These are phyloP conservation scores for Acromyrmex heyeri DNA, from an alignment of 1,140 invertebrate genomes.

Conservation along the genomic window DNA sequence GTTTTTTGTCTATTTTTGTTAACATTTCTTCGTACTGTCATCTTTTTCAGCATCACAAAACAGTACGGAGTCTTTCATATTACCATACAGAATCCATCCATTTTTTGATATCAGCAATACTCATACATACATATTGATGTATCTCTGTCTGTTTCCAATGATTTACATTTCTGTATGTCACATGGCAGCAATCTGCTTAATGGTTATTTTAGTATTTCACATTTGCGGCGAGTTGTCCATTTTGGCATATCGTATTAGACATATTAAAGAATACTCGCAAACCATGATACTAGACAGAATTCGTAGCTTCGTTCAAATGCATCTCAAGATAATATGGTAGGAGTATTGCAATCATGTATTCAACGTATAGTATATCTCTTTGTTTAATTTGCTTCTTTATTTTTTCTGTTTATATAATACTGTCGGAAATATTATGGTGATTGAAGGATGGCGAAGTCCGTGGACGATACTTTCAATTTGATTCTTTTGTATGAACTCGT, in stretches of 20 bases:
- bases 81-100: constrained; percentile 21
- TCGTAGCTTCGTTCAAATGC: constrained; percentile 45
- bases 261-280: constrained; percentile 1
- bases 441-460: constrained; percentile 71
- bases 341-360: neutral
- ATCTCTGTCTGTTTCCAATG: constrained; percentile 31
- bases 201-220: constrained; percentile 42
- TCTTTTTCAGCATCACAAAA: constrained; percentile 7
- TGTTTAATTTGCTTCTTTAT: neutral
- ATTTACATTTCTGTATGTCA: constrained; percentile 28
- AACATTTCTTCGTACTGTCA: neutral
- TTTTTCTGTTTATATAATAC: neutral
- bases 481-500: constrained; percentile 70
- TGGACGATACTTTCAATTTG: constrained; percentile 71
- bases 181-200: constrained; percentile 24
- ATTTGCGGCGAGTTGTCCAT: constrained; percentile 50
- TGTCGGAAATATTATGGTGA: neutral
- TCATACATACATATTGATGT: constrained; percentile 19
- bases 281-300: neutral
- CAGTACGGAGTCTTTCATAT: neutral
- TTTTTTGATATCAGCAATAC: constrained; percentile 25
- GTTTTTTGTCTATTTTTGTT: neutral
- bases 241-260: constrained; percentile 40
- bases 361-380: neutral
- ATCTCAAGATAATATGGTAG: constrained; percentile 54